Conservation (phyloP, 1,140 invertebrate genomes). For the Amyelois transitella region DNA sequence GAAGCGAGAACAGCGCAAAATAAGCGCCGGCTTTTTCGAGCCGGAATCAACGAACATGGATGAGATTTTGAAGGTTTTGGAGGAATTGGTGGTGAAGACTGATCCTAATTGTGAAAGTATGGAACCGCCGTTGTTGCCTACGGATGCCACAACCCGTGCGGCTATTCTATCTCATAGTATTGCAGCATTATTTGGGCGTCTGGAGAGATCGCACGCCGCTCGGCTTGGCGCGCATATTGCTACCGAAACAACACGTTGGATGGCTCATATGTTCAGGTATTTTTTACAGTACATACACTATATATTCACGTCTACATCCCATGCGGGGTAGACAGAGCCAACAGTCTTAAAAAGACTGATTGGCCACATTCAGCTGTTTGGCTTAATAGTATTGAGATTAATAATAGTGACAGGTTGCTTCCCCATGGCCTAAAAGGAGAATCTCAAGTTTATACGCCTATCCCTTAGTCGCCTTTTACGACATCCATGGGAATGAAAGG, state of each 20-base stretch:
- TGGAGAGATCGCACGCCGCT: conserved; percentile 82
- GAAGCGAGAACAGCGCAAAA: conserved; percentile 50
- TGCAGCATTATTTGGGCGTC: conserved; percentile 81
- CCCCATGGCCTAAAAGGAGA: too few species aligned
- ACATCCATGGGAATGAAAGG: too few species aligned
- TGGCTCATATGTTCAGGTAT: conserved; percentile 86
- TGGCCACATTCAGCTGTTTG: too few species aligned
- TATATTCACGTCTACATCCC: too few species aligned
- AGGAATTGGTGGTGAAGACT: conserved; percentile 58
- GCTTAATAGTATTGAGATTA: too few species aligned
- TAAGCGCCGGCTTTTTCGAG: conserved; percentile 59
- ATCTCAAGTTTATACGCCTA: too few species aligned
- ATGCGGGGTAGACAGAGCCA: too few species aligned
- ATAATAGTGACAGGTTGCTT: too few species aligned
- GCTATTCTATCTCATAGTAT: conserved; percentile 84
- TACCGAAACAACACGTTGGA: conserved; percentile 85
- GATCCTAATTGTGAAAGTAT: conserved; percentile 57
- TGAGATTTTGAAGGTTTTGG: conserved; percentile 64
- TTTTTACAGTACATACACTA: too few species aligned
- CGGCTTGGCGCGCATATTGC: conserved; percentile 82
- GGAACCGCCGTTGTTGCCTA: conserved; percentile 55
- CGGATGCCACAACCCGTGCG: conserved; percentile 76
- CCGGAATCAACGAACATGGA: conserved; percentile 63
- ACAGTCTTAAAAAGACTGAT: too few species aligned
- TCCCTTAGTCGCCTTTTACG: too few species aligned